Evolutionary conservation across 2,797 vertebrate species (phyloP), one percentile per base, ranked within the genome.

Genomic region (Mormyrops boulengeri): DNA sequence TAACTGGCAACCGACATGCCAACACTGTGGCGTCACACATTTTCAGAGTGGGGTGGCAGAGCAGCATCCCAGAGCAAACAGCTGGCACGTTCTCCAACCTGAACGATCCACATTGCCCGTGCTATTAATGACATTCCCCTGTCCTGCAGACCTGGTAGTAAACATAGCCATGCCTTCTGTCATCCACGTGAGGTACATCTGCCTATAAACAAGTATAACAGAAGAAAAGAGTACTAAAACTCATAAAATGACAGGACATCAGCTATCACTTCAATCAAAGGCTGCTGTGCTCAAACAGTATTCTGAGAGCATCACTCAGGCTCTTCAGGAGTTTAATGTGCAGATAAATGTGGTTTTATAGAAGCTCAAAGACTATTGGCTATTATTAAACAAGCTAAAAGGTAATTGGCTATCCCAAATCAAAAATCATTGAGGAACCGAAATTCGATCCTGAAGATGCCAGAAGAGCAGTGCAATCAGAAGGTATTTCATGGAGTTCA

Each of bases 281-380:
- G 34, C 69, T 12, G n/a, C 6, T 7, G 19, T 41, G 19, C 17
- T 47, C 38, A 49, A 30, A 85, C 22, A 50, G 49, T 12, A 82
- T 44, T 49, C 44, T 85, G 82, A 85, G 12, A 52, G 82, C 47
- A 85, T 49, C 49, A 26, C 47, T n/a, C 82, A 26, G 47, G 47
- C 47, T 85, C n/a, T 26, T 50, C 9, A 50, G 82, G 11, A 50
- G 22, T 85, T 85, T 85, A 85, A 85, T 26, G 22, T 85, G 22
- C 82, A 50, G 82, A 26, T 85, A 52, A 85, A 52, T 26, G 26
- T 88, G 49, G 82, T 85, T 85, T 47, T 82, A 82, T 82, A 44
- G 38, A 82, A 82, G 38, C 77, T 85, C 22, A 52, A 17, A 5
- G 47, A 26, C 82, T 85, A 85, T 52, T 85, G 82, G 47, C 41